Base-by-base conservation (phyloP, 2,888 invertebrate species). In the Priocnemis perturbator region DNA sequence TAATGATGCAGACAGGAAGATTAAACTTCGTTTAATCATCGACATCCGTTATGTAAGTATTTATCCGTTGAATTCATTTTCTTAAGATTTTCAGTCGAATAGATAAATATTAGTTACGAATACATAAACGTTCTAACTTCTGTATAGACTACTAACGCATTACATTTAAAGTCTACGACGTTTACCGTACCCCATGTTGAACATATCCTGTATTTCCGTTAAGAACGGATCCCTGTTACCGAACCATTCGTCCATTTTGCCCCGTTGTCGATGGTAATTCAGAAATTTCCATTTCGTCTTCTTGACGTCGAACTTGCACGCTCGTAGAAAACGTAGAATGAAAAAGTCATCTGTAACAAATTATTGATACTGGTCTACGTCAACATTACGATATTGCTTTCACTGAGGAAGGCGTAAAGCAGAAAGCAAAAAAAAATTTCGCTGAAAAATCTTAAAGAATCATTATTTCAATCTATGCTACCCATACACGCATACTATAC, bases 201-300 rank as follows among this genome's bases (percentile, higher is more conserved):
- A 87, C 9, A 94, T 84, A 69, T 92, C 92, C 77, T 91, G 90
- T 17, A 93, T 84, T 85, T 91, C 90, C 3, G 91, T 90, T 21
- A 91, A 78, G 48, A 87, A 85, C 0, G 93, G 93, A 89, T 93
- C 90, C 68, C 93, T 89, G 74, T 92, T 90, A 21, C 83, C 69
- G 82, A 92, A 94, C 93, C 93, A 94, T 83, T 93, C 92, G 0
- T 91, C 89, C 37, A 91, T 83, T 64, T 90, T 90, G 0, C 89
- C 84, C 65, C 91, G 89, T 90, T 93, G 92, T 55, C 87, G 87
- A 79, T 92, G 92, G 83, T 91, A 93, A 87, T 91, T 91, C 69
- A 83, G 87, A 5, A 94, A 82, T 84, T 93, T 93, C 60, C 79
- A 85, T 81, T 93, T 92, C 0, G 93, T 90, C 74, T 90, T 90